These are phyloP conservation scores for Strigops habroptila DNA, from an alignment of 2,113 vertebrate species.

Conservation along the genomic window DNA sequence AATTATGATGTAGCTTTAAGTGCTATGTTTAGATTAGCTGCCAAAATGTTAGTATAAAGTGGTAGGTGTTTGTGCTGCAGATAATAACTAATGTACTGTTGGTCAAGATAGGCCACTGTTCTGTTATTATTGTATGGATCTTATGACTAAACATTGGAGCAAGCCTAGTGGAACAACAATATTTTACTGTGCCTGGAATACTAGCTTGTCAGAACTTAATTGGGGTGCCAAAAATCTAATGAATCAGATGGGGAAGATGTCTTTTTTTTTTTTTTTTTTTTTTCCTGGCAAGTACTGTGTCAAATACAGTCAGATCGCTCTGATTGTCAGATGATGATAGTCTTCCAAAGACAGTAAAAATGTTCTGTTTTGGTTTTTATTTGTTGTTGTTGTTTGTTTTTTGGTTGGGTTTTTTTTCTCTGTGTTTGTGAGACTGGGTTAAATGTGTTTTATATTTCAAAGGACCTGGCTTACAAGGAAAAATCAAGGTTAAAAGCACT, in stretches of 20 bases:
- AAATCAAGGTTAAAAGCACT: conserved; percentile 70
- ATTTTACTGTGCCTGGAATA: conserved; percentile 86
- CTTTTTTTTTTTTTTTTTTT: conserved; percentile 36
- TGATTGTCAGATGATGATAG: background rate
- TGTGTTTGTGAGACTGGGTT: background rate
- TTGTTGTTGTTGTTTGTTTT: background rate
- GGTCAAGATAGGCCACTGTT: conserved; percentile 81
- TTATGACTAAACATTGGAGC: conserved; percentile 86
- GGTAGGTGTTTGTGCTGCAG: conserved; percentile 90
- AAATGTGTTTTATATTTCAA: conserved; percentile 59
- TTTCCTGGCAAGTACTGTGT: conserved; percentile 15
- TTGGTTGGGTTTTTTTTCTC: background rate
- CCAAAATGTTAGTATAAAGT: conserved; percentile 92
- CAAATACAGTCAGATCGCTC: background rate
- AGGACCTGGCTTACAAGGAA: conserved; percentile 52
- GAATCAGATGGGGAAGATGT: conserved; percentile 77
- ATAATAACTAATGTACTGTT: conserved; percentile 91
- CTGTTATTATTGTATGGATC: conserved; percentile 82
- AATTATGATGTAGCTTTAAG: conserved; percentile 88
- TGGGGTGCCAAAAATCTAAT: conserved; percentile 78
- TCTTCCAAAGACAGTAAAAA: conserved; percentile 6
- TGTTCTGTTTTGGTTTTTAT: background rate
- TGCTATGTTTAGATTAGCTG: conserved; percentile 92
- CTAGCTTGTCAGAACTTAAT: conserved; percentile 71
- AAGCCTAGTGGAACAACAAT: conserved; percentile 79